Conservation (phyloP, 2,888 invertebrate genomes). For the Xestia c-nigrum region DNA sequence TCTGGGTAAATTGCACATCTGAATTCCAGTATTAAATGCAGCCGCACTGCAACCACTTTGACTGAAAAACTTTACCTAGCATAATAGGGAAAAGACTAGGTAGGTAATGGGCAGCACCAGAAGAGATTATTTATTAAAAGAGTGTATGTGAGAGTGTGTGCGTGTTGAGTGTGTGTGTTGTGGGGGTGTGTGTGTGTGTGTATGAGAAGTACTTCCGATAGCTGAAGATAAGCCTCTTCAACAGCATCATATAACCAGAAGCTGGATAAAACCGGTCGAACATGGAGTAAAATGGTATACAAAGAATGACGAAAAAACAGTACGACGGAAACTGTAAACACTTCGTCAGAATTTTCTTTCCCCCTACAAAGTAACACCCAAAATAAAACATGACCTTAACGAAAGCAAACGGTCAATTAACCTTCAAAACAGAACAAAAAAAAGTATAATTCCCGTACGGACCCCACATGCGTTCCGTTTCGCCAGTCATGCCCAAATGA, state of each 20-base stretch:
- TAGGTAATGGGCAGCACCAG: no score
- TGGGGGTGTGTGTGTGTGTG: no score
- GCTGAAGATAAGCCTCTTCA: background rate
- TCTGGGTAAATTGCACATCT: no score
- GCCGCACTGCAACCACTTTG: no score
- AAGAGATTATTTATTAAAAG: no score
- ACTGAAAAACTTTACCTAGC: no score
- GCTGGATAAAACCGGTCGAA: background rate
- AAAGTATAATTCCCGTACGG: slow-evolving; percentile 57
- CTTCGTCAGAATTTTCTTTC: background rate
- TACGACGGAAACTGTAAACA: background rate
- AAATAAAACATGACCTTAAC: slow-evolving; percentile 19
- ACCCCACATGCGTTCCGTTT: slow-evolving; percentile 83
- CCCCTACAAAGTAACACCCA: background rate
- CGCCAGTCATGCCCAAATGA: slow-evolving; percentile 87
- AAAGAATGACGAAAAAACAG: background rate
- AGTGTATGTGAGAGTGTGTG: no score
- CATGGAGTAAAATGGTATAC: background rate
- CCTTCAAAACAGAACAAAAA: slow-evolving; percentile 39
- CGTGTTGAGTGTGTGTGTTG: no score
- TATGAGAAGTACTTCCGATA: no score
- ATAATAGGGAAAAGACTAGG: no score
- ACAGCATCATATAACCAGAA: background rate
- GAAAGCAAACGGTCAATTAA: slow-evolving; percentile 49
- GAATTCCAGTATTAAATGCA: no score